Evolutionary conservation across 2,888 invertebrate genomes (phyloP).

Genomic region (Smittia aterrima): DNA sequence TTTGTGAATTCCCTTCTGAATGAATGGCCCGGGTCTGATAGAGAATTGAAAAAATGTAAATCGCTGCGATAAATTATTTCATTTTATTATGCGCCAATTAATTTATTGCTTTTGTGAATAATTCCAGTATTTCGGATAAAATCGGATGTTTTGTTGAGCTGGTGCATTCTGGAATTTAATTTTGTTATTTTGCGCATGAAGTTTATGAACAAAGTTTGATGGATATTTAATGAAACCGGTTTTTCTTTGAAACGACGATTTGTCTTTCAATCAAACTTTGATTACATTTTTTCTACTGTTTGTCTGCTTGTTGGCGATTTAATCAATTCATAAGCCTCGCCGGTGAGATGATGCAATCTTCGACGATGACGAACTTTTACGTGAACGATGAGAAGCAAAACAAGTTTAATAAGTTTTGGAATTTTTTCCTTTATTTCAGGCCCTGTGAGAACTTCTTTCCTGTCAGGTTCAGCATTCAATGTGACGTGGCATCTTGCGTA

Average conservation of each 20-base stretch:
- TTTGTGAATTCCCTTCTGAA: background rate
- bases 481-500: conserved; percentile 93
- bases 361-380: too few relatives aligned
- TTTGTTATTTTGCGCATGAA: background rate
- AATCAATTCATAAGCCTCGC: background rate
- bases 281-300: conserved; percentile 6
- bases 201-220: background rate
- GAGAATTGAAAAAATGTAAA: background rate
- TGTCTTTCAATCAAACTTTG: background rate
- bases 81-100: conserved; percentile 1
- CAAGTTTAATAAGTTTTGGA: background rate
- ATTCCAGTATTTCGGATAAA: too few relatives aligned
- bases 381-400: background rate
- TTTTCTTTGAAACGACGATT: background rate
- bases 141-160: background rate
- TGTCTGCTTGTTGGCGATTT: background rate
- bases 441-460: conserved; percentile 71
- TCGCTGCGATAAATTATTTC: background rate
- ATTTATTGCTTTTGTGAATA: background rate
- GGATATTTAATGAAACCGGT: conserved; percentile 10
- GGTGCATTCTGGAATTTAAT: background rate
- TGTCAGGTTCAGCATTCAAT: conserved; percentile 80
- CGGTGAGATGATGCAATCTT: background rate
- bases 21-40: background rate
- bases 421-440: conserved; percentile 57